A percentile compares a stretch with the other conserved stretches of the same genome.
Conservation (phyloP, 2,797 vertebrate species). For the Glyptemys insculpta region DNA sequence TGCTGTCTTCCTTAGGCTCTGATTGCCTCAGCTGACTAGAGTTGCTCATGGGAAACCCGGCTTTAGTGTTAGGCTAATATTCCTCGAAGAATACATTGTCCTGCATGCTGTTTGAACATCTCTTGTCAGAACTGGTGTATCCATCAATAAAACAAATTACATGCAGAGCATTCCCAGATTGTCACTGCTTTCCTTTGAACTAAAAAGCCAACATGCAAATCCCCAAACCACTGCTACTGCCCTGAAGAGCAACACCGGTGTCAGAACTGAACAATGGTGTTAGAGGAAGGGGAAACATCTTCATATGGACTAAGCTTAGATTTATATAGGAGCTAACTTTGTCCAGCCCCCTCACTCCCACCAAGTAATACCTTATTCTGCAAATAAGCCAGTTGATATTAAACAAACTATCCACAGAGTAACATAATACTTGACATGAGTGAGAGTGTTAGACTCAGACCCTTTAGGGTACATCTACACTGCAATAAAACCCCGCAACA, state of each 20-base stretch:
- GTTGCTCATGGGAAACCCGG: background rate
- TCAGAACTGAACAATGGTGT: background rate
- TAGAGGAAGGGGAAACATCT: background rate
- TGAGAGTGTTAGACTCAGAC: background rate
- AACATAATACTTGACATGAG: background rate
- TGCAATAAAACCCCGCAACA: background rate
- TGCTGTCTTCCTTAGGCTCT: background rate
- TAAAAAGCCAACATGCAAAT: background rate
- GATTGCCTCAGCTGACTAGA: background rate
- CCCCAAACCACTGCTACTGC: rapidly evolving
- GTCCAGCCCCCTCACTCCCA: background rate
- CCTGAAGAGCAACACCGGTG: background rate
- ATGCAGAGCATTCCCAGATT: background rate
- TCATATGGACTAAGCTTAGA: background rate
- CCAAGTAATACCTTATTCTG: background rate
- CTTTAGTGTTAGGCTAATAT: background rate
- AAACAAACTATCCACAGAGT: background rate
- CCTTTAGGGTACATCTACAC: background rate
- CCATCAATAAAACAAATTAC: background rate
- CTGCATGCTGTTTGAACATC: rapidly evolving
- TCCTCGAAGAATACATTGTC: background rate
- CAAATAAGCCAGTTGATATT: rapidly evolving
- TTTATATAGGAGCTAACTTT: background rate
- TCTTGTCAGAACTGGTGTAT: rapidly evolving
- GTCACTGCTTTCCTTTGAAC: background rate